Evolutionary conservation across 2,113 vertebrate genomes (phyloP), one percentile per base, ranked within the genome.

Genomic region (Nematolebias whitei): DNA sequence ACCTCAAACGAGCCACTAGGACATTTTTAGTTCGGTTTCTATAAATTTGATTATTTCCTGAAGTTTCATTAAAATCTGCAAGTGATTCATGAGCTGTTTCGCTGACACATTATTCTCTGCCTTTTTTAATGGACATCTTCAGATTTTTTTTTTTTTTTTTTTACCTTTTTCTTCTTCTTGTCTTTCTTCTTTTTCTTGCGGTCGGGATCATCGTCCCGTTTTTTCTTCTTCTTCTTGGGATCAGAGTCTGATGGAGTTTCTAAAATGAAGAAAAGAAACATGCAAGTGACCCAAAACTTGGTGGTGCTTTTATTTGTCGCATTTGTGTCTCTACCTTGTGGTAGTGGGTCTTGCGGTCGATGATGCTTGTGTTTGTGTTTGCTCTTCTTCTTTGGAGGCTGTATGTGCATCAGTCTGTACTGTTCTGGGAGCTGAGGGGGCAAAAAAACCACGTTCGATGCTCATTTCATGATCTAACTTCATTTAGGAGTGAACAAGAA

Each of bases 161-260:
- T 58, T 79, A 96, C 98, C 93, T 99, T 99, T 84, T 99, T 99
- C 89, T 99, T 99, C 88, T 99, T 99, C 85, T 99, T 99, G 63
- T 99, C 96, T 86, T 99, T 99, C 93, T 99, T 99, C 91, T 98
- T 98, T 85, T 96, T 96, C 76, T 98, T 98, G 70, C 97, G 90
- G 24, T 98, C 97, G 0, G 97, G 97, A 82, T 99, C 98, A 18
- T 99, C 97, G 0, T 99, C 96, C 69, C 96, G 94, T 85, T 99
- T 99, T 91, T 99, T 99, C 90, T 99, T 99, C 90, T 99, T 99
- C 84, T 99, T 99, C 88, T 98, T 99, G 85, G 98, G 98, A 89
- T 99, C 98, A 0, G 96, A 96, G 80, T 99, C 98, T 5, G 97
- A 98, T 1, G 97, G 96, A 0, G 96, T 98, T 92, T 99, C 97